phyloP scores from a whole-genome alignment of 2,797 vertebrate species.

The Rhinogobio ventralis region DNA sequence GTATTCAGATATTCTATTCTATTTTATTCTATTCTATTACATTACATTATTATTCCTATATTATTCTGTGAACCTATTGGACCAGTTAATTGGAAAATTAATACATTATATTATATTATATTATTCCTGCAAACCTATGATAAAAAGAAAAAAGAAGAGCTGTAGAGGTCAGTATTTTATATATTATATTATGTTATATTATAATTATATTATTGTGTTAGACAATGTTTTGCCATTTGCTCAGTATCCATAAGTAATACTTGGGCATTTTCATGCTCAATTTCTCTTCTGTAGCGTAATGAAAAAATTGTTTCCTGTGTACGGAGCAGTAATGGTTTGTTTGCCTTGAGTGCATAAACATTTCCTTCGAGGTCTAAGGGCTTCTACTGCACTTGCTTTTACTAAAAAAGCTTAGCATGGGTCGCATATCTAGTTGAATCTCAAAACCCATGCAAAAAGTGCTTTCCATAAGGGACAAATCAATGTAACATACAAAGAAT shows the following conservation, averaged over 20 bases:
- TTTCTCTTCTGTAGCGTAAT: slow-evolving; percentile 12
- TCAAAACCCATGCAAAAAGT: slow-evolving; percentile 1
- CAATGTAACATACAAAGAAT: slow-evolving; percentile 18
- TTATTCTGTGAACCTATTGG: too few species aligned
- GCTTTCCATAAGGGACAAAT: slow-evolving; percentile 8
- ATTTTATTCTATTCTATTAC: background rate
- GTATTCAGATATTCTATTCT: background rate
- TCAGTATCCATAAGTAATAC: slow-evolving; percentile 15
- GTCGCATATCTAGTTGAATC: slow-evolving; percentile 27
- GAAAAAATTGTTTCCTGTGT: slow-evolving; percentile 18
- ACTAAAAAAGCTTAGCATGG: slow-evolving; percentile 28
- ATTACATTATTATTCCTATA: background rate
- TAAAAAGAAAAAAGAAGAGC: background rate
- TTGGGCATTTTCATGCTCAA: slow-evolving; percentile 20
- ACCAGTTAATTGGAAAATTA: too few species aligned
- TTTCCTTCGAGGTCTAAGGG: slow-evolving; percentile 19
- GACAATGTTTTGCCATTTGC: slow-evolving; percentile 47
- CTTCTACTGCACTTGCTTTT: slow-evolving; percentile 28
- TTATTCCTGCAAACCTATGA: background rate
- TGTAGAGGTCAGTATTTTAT: background rate
- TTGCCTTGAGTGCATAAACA: slow-evolving; percentile 5
- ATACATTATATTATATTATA: background rate
- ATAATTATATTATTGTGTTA: background rate
- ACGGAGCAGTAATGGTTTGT: slow-evolving; percentile 30
- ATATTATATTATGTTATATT: background rate